Percentiles rank a stretch among this genome's conserved stretches.
Evolutionary conservation across 2,888 invertebrate species (phyloP).

Genomic region (Luffia ferchaultella): DNA sequence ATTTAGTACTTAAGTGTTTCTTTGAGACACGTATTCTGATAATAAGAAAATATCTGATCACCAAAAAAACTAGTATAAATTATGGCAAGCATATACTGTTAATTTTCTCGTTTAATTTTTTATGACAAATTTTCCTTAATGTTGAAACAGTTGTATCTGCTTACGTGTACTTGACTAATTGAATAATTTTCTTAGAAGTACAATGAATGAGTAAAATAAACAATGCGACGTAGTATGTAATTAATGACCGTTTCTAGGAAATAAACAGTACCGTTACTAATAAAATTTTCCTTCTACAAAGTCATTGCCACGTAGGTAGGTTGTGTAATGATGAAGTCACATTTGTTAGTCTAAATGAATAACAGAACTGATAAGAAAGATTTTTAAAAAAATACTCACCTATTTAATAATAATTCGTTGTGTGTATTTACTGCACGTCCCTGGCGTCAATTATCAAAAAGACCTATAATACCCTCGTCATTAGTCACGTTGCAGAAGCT

Average conservation of each 20-base stretch:
- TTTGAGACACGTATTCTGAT: neutral
- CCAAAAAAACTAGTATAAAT: neutral
- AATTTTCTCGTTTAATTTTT: neutral
- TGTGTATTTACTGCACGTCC: neutral
- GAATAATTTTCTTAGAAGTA: slow-evolving; percentile 7
- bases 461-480: neutral
- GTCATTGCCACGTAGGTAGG: neutral
- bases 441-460: neutral
- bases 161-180: neutral
- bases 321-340: neutral
- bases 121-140: slow-evolving; percentile 9
- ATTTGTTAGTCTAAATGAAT: neutral
- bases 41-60: neutral
- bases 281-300: neutral
- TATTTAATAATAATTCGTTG: neutral
- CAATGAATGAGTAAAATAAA: neutral
- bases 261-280: neutral
- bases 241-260: neutral
- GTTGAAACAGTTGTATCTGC: slow-evolving; percentile 5
- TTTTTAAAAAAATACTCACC: neutral
- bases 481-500: no score
- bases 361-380: neutral
- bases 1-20: neutral
- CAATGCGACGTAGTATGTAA: neutral
- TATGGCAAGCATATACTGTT: neutral